Evolutionary conservation across 1,140 invertebrate species (phyloP).

Genomic region (Brachionus calyciflorus): DNA sequence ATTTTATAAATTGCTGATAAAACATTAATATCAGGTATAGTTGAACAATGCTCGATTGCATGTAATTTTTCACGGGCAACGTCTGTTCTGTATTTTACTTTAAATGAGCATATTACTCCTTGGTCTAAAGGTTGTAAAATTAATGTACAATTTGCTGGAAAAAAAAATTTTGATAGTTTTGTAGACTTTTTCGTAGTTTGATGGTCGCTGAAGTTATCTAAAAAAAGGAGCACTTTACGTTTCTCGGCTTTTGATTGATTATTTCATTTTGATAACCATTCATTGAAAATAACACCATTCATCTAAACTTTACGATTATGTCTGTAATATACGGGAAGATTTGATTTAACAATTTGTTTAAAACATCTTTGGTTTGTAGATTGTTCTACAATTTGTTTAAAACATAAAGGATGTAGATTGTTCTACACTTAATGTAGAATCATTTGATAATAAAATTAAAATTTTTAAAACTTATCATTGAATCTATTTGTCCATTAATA

Average conservation of each 20-base stretch:
- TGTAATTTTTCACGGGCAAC: neutral
- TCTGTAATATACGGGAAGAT: slow-evolving; percentile 49
- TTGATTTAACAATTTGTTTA: too few species aligned
- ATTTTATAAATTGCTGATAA: slow-evolving; percentile 45
- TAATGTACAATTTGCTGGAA: slow-evolving; percentile 49
- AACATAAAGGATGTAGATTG: too few species aligned
- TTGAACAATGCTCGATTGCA: neutral
- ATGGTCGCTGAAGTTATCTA: slow-evolving; percentile 63
- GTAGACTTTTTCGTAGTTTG: slow-evolving; percentile 49
- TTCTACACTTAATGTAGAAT: too few species aligned
- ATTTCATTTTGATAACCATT: slow-evolving; percentile 47
- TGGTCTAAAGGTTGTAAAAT: slow-evolving; percentile 49
- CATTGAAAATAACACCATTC: slow-evolving; percentile 49
- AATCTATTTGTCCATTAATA: too few species aligned
- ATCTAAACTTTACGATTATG: slow-evolving; percentile 51
- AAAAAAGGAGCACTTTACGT: slow-evolving; percentile 60
- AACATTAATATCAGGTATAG: neutral
- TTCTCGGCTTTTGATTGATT: slow-evolving; percentile 38
- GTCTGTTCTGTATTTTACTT: slow-evolving; percentile 20
- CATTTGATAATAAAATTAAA: too few species aligned
- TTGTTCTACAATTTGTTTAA: too few species aligned
- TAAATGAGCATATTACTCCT: slow-evolving; percentile 48
- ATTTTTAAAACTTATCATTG: too few species aligned
- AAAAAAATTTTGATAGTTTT: slow-evolving; percentile 48
- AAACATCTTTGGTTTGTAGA: too few species aligned